Evolutionary conservation across 1,140 invertebrate species (phyloP), one percentile per base, ranked within the genome.

Genomic region (Pogonognathellus flavescens): DNA sequence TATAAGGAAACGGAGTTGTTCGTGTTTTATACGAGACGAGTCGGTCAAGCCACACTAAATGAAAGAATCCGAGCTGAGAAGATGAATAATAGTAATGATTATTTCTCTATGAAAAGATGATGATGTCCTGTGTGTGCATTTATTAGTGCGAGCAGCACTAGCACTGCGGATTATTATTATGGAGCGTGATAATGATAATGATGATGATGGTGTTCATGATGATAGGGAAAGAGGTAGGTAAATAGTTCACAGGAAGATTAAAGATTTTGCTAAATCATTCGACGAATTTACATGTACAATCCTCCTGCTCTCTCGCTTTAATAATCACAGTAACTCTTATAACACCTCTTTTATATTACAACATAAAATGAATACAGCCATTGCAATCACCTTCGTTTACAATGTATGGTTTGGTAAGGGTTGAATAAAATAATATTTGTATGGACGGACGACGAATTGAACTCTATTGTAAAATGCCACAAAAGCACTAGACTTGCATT

Each of bases 221-320:
- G 25, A 76, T 76, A 31, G 25, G 7, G 70, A 76, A 76, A 76
- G 49, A 76, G 70, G 4, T 31, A 76, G 70, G 70, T 76, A 76
- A 76, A 76, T 76, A 76, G 25, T 76, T 76, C 70, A 76, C 70
- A 76, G 70, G 70, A 31, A 76, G 70, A 76, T 76, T 76, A 76
- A 76, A 76, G 70, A 76, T 76, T 76, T 50, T 50, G 70, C 70
- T n/a, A 49, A 76, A 31, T 76, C 70, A 76, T 76, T 31, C 25
- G 31, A 76, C 14, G 13, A 49, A 76, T 76, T 25, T 11, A 41
- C 70, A 18, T 41, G 6, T 41, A 41, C 31, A 41, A 41, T 41
- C 31, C 31, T 41, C 31, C 6, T 41, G n/a, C n/a, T n/a, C n/a
- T n/a, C n/a, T n/a, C n/a, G n/a, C n/a, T n/a, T n/a, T n/a, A n/a